Conservation (phyloP, 2,113 vertebrate genomes). For the Danio rerio region GRCz12tu NC_133195.1:23807001-23807500, state of each 20-base stretch:
- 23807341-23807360: neutral
- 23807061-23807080: slow-evolving; percentile 20
- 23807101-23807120: slow-evolving; percentile 47
- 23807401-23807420: too few species aligned
- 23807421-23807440: too few species aligned
- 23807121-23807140: slow-evolving; percentile 18
- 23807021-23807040: slow-evolving; percentile 70
- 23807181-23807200: slow-evolving; percentile 7
- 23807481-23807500: too few species aligned
- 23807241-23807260: neutral
- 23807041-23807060: slow-evolving; percentile 41
- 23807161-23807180: slow-evolving; percentile 21
- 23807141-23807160: slow-evolving; percentile 41
- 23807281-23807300: neutral
- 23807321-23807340: neutral
- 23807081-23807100: slow-evolving; percentile 15
- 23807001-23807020: slow-evolving; percentile 53
- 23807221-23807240: slow-evolving; percentile 12
- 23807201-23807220: slow-evolving; percentile 5
- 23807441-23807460: too few species aligned
- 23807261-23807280: slow-evolving; percentile 3
- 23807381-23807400: neutral
- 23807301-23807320: neutral
- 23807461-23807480: too few species aligned
- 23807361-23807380: neutral